These are phyloP conservation scores for Ophiodon elongatus DNA, from an alignment of 2,113 vertebrate species.

Conservation along the genomic window DNA sequence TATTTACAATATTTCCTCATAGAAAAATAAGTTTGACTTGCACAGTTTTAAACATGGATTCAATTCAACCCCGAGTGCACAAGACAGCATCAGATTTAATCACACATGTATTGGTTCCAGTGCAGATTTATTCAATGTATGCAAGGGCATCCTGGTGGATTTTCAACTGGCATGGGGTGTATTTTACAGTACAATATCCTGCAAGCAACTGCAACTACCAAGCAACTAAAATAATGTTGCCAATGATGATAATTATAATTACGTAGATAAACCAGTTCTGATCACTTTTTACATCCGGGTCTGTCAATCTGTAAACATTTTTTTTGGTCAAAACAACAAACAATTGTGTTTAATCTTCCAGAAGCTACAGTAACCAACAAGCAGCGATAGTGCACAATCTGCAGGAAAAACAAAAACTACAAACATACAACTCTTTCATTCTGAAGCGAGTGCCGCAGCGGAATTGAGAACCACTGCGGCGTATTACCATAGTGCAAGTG, in stretches of 20 bases:
- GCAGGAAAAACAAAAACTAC: slow-evolving; percentile 27
- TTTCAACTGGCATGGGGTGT: slow-evolving; percentile 21
- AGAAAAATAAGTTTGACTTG: slow-evolving; percentile 82
- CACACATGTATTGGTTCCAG: slow-evolving; percentile 59
- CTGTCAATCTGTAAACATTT: slow-evolving; percentile 71
- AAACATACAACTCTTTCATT: slow-evolving; percentile 50
- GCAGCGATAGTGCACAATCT: slow-evolving; percentile 26
- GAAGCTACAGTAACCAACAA: slow-evolving; percentile 26
- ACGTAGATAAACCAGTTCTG: not conserved
- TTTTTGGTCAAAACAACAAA: slow-evolving; percentile 49
- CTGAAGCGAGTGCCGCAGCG: slow-evolving; percentile 21
- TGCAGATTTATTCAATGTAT: slow-evolving; percentile 47
- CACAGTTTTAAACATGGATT: slow-evolving; percentile 65
- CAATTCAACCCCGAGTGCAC: slow-evolving; percentile 56
- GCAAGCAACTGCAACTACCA: slow-evolving; percentile 39
- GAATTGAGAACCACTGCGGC: slow-evolving; percentile 10
- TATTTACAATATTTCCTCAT: slow-evolving; percentile 78
- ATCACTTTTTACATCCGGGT: slow-evolving; percentile 13
- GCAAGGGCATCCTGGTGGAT: slow-evolving; percentile 22
- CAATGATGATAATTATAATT: slow-evolving; percentile 19
- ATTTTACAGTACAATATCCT: slow-evolving; percentile 48
- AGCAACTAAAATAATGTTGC: slow-evolving; percentile 27
- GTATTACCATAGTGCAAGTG: slow-evolving; percentile 66
- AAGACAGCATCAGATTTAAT: slow-evolving; percentile 58
- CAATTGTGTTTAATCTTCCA: slow-evolving; percentile 21